Base-by-base conservation (phyloP, 1,140 invertebrate species). In the Batillaria attramentaria region DNA sequence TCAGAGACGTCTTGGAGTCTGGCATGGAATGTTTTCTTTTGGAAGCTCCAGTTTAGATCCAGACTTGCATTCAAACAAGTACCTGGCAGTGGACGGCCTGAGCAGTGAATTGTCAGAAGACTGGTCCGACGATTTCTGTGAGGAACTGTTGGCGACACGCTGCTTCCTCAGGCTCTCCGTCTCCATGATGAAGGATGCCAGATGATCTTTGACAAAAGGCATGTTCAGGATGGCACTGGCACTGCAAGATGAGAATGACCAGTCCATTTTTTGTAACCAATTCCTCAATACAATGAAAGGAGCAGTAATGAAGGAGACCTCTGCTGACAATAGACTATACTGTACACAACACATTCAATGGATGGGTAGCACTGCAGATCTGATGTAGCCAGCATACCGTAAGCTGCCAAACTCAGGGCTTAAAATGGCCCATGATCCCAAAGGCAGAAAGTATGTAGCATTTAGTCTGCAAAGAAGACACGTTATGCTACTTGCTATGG, bases 211-310 rank as follows among this genome's bases (percentile, higher is more conserved):
- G n/a, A 89, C 84, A 73, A 83, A 84, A 18, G 82, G 81, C 35
- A 84, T 72, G 72, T 85, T 87, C 24, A 90, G 72, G 42, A 90
- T 86, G 41, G 84, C 85, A 83, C 89, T 88, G 37, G 89, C 88
- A 86, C 89, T 90, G 78, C 42, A 68, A 18, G 41, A 72, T 46
- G 20, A 57, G 31, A 75, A 35, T n/a, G n/a, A 5, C 16, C 39
- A 72, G 5, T 3, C 35, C 28, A 54, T 73, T n/a, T 24, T 73
- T 73, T 28, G 3, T 46, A 10, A 50, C 35, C n/a, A 24, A 31
- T 42, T 24, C 31, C 6, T 54, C 10, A 46, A 73, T n/a, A n/a
- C 24, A 24, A 37, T 70, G 13, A 70, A 33, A n/a, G 35, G 33
- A 39, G 10, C 37, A 37, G 35, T 24, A 69, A 35, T 13, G 28